phyloP scores from a whole-genome alignment of 1,140 invertebrate genomes.

The Heliconius eleuchia region DNA sequence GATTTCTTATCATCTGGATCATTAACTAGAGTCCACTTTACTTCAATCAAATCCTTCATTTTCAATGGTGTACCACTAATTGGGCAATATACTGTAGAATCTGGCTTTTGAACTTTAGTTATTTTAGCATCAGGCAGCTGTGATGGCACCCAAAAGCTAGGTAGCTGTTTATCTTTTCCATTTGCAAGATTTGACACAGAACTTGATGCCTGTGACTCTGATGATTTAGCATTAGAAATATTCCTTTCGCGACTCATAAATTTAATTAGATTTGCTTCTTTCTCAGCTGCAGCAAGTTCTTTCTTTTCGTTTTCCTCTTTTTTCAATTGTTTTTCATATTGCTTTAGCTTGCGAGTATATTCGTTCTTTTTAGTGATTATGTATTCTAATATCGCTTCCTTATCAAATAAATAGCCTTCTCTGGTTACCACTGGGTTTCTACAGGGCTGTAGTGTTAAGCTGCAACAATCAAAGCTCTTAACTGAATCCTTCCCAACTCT shows the following conservation, averaged over 20 bases:
- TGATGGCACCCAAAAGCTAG: constrained; percentile 98
- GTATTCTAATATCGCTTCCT: constrained; percentile 98
- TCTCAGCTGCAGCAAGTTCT: constrained; percentile 85
- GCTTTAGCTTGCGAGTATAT: constrained; percentile 93
- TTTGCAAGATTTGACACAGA: constrained; percentile 78
- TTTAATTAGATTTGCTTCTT: constrained; percentile 79
- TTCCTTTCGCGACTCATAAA: constrained; percentile 88
- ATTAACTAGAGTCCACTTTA: constrained; percentile 96
- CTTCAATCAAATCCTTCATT: constrained; percentile 95
- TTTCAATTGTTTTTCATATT: constrained; percentile 94
- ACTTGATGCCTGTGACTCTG: constrained; percentile 41
- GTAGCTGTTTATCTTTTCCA: constrained; percentile 83
- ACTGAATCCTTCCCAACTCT: constrained; percentile 98
- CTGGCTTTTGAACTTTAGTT: constrained; percentile 90
- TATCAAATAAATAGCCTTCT: constrained; percentile 98
- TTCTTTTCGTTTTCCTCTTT: constrained; percentile 84
- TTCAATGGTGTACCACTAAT: constrained; percentile 94
- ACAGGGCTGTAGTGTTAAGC: constrained; percentile 97
- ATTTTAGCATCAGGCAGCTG: constrained; percentile 93
- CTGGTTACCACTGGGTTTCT: constrained; percentile 92
- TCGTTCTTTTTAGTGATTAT: constrained; percentile 97
- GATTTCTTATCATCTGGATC: constrained; percentile 92
- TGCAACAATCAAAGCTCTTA: constrained; percentile 99
- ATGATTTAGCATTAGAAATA: constrained; percentile 81
- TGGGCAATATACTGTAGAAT: constrained; percentile 95